phyloP scores from a whole-genome alignment of 2,113 vertebrate species.

The Mesoclemmys tuberculata region DNA sequence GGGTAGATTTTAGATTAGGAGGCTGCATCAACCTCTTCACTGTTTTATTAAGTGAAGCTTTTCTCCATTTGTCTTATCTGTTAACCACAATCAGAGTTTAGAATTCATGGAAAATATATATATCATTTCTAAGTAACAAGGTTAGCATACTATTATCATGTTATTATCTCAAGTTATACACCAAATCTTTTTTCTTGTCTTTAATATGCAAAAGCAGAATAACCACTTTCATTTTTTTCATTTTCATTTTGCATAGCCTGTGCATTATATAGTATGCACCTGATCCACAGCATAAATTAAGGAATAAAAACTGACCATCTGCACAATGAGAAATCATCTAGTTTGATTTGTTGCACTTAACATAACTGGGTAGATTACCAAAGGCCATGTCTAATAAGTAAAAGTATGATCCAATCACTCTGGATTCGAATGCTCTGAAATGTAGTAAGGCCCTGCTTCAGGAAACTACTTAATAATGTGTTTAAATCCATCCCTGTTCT shows the following conservation, averaged over 20 bases:
- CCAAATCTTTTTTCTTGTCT: background rate
- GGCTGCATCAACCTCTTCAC: background rate
- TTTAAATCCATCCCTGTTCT: background rate
- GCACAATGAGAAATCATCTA: background rate
- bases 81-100: background rate
- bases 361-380: background rate
- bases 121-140: background rate
- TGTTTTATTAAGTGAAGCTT: background rate
- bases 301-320: background rate
- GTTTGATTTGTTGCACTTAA: background rate
- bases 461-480: background rate
- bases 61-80: slow-evolving; percentile 7
- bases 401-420: background rate
- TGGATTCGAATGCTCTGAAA: background rate
- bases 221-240: background rate
- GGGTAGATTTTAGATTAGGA: slow-evolving; percentile 27
- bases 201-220: background rate
- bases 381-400: background rate
- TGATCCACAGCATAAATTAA: background rate
- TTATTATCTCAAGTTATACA: background rate
- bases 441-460: background rate
- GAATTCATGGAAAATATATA: slow-evolving; percentile 22
- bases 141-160: background rate
- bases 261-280: background rate
- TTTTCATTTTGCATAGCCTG: background rate